Evolutionary conservation across 2,888 invertebrate species (phyloP), one percentile per base, ranked within the genome.

Genomic region (Ischnus inquisitorius): DNA sequence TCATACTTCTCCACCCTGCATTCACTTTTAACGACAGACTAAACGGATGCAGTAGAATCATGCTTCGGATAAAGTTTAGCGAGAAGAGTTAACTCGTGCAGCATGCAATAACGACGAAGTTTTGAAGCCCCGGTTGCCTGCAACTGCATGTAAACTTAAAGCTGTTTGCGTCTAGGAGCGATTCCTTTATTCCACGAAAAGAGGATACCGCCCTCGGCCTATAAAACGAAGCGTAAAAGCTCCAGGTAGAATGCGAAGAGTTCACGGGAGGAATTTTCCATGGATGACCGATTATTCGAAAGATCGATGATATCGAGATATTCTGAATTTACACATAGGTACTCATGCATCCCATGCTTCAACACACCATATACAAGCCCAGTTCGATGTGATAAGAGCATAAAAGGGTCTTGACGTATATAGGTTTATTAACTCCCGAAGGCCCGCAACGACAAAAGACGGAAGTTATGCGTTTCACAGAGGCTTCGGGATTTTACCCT

Each of bases 111-210:
- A 54, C 64, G 65, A 72, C 28, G 67, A 79, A 79, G 72, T 83
- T 83, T 62, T 72, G 72, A 76, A 69, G 54, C 48, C 48, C 71
- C 69, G 46, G 65, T 71, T 67, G 41, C 57, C 67, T 71, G 65
- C 76, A 79, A 71, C 57, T 19, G 64, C 46, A 72, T 67, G 77
- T 83, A 72, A 83, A 83, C 79, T 83, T 80, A 67, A 43, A 34
- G 65, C 43, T 68, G 79, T 79, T 83, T 72, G 79, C 75, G 43
- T 10, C 14, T 46, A 10, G 12, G 12, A 46, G 62, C 16, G 69
- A 72, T 39, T 48, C 76, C 83, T 83, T 83, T 83, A 79, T 83
- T 72, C 69, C 54, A 25, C 69, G 71, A 60, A 65, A 75, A 74
- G 71, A 25, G 60, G 79, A 79, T 75, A 79, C 79, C 75, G 54